Conservation (phyloP, 2,888 invertebrate genomes). For the Drosophila pegasa region DNA sequence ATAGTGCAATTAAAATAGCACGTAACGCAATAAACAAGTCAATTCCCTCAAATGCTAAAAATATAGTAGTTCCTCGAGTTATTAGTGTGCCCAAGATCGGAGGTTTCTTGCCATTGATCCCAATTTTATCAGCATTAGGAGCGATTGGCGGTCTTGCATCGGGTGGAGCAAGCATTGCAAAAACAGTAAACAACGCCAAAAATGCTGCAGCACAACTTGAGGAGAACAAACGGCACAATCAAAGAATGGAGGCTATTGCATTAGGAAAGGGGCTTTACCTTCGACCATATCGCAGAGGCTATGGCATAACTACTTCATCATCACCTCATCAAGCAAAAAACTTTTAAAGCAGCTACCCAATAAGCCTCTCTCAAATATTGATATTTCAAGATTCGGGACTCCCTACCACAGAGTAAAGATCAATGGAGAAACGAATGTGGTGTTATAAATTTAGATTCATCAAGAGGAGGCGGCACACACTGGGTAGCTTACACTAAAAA, state of each 20-base stretch:
- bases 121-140: too few species aligned
- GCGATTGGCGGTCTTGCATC: too few species aligned
- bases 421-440: not conserved
- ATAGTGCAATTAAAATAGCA: not conserved
- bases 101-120: not conserved
- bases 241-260: not conserved
- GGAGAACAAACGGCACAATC: not conserved
- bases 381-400: not conserved
- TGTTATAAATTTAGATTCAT: constrained; percentile 6
- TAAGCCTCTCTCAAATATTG: not conserved
- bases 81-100: not conserved
- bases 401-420: not conserved
- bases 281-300: not conserved
- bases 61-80: not conserved
- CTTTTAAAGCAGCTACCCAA: not conserved
- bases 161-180: too few species aligned
- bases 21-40: not conserved
- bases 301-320: not conserved
- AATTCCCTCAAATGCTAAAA: not conserved
- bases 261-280: not conserved
- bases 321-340: not conserved
- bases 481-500: constrained; percentile 8
- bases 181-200: too few species aligned
- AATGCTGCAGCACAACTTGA: not conserved
- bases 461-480: not conserved